phyloP scores from a whole-genome alignment of 2,113 vertebrate species.

The Pollachius pollachius region DNA sequence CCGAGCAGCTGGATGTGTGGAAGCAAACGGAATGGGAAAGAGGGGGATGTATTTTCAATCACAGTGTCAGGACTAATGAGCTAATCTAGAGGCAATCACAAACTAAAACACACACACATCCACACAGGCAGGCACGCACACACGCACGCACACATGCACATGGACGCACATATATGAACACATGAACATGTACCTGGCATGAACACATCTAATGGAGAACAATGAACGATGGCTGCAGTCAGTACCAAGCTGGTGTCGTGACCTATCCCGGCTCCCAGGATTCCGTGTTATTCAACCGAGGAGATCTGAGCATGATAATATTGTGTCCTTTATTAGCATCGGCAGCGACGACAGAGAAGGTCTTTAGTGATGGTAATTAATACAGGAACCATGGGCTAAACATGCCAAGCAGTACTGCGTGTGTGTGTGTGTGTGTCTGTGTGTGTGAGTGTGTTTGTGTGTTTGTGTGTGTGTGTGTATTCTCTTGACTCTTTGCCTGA shows the following conservation, averaged over 20 bases:
- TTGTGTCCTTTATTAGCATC: slow-evolving; percentile 40
- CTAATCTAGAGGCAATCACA: too few relatives aligned
- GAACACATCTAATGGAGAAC: slow-evolving; percentile 1
- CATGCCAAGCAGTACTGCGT: slow-evolving; percentile 32
- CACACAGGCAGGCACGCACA: too few relatives aligned
- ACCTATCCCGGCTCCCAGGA: slow-evolving; percentile 14
- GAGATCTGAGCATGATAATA: slow-evolving; percentile 24
- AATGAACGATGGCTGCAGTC: slow-evolving; percentile 13
- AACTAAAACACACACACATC: too few relatives aligned
- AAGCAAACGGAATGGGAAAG: not conserved
- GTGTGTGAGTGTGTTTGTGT: slow-evolving; percentile 1
- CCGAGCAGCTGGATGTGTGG: not conserved
- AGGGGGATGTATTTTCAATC: not conserved
- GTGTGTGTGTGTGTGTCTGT: slow-evolving; percentile 11
- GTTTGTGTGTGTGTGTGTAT: slow-evolving; percentile 8
- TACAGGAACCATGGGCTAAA: slow-evolving; percentile 47
- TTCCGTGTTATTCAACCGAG: slow-evolving; percentile 7
- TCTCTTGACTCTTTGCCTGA: slow-evolving; percentile 46
- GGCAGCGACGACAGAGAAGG: slow-evolving; percentile 19
- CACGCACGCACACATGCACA: too few relatives aligned
- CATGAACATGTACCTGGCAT: not conserved
- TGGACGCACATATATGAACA: not conserved
- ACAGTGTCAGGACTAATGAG: too few relatives aligned
- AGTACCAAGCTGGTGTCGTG: slow-evolving; percentile 12
- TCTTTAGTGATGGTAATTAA: slow-evolving; percentile 59